Percentiles rank a stretch among this genome's conserved stretches.
Evolutionary conservation across 2,113 vertebrate species (phyloP).

Genomic region (Bos indicus): DNA sequence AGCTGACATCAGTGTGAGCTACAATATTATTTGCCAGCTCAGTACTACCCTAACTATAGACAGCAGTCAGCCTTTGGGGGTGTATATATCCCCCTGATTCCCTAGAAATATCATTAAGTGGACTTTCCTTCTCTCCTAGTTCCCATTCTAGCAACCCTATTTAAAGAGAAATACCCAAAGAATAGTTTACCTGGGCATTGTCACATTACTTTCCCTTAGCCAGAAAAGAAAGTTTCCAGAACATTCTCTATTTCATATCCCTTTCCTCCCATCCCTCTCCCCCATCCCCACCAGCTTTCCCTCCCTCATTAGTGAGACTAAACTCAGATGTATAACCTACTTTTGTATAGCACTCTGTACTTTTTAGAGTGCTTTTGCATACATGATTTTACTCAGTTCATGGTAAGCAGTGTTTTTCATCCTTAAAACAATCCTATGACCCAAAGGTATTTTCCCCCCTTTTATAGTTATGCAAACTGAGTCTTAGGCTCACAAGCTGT

Average conservation of each 20-base stretch:
- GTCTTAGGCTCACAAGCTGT: background rate
- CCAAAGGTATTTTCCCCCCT: background rate
- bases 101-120: background rate
- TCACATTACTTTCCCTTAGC: background rate
- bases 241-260: background rate
- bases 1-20: background rate
- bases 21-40: background rate
- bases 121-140: background rate
- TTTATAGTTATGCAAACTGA: constrained; percentile 21
- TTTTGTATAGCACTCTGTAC: background rate
- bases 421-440: background rate
- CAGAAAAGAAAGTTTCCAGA: background rate
- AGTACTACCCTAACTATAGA: background rate
- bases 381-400: background rate
- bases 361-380: background rate
- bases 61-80: background rate
- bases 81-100: background rate
- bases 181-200: background rate
- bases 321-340: background rate
- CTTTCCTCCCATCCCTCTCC: background rate
- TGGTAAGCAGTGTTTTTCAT: background rate
- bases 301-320: background rate
- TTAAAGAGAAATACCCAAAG: constrained; percentile 20
- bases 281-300: background rate
- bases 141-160: background rate